Evolutionary conservation across 2,113 vertebrate genomes (phyloP).

Genomic region (Dipodomys merriami): DNA sequence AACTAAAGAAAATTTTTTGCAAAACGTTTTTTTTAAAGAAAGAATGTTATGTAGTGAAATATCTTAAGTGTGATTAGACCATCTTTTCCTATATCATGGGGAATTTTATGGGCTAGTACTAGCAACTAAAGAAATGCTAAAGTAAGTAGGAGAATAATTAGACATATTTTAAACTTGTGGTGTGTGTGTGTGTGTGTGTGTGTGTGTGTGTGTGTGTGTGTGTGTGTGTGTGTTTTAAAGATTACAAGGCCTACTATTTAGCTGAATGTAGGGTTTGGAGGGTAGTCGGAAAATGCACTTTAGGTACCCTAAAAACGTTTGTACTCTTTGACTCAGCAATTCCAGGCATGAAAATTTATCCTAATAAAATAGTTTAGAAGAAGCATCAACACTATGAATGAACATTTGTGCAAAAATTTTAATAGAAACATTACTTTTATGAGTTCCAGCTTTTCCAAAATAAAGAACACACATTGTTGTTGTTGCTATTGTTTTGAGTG

Average conservation of each 20-base stretch:
- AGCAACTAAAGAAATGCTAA: slow-evolving; percentile 20
- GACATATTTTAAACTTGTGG: background rate
- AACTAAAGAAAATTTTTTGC: background rate
- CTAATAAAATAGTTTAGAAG: slow-evolving; percentile 31
- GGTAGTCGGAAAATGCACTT: background rate
- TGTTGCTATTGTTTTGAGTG: slow-evolving; percentile 56
- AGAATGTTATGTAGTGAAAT: background rate
- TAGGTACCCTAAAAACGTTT: background rate
- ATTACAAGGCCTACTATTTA: background rate
- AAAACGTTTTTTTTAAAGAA: background rate
- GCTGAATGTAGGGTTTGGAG: background rate
- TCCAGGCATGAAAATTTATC: slow-evolving; percentile 17
- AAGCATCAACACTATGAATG: background rate
- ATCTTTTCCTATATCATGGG: background rate
- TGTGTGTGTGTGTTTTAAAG: background rate
- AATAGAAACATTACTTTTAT: slow-evolving; percentile 30
- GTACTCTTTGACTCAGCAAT: background rate
- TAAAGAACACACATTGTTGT: slow-evolving; percentile 97
- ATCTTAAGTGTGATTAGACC: background rate
- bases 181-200: no score
- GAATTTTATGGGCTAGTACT: background rate
- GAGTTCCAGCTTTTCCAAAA: slow-evolving; percentile 94
- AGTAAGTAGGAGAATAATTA: slow-evolving; percentile 11
- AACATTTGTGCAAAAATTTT: background rate
- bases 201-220: no score